These are phyloP conservation scores for Entomobrya proxima DNA, from an alignment of 2,888 invertebrate species.

Conservation along the genomic window DNA sequence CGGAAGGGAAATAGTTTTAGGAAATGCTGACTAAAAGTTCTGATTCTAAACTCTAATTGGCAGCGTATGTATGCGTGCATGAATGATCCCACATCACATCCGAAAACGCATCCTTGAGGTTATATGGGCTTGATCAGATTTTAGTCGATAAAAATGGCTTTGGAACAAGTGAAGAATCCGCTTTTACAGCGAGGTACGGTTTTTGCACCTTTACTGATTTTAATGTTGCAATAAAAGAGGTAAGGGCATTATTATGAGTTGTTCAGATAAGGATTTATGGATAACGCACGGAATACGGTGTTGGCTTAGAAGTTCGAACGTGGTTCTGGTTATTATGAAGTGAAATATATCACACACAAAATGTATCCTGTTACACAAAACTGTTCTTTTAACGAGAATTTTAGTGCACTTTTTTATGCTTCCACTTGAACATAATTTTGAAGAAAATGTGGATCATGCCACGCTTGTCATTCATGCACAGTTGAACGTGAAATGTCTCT, in stretches of 20 bases:
- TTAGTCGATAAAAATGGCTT: constrained; percentile 2
- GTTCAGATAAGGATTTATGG: neutral
- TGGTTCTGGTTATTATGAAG: too few species aligned
- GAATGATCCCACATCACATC: too few species aligned
- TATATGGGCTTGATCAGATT: too few species aligned
- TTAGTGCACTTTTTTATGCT: neutral
- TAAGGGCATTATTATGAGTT: neutral
- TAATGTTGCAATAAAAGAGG: neutral
- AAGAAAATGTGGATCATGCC: neutral
- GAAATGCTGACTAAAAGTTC: too few species aligned
- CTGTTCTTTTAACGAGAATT: neutral
- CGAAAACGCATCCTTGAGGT: too few species aligned
- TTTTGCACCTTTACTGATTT: constrained; percentile 28
- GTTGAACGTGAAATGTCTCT: constrained; percentile 26
- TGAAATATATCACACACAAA: too few species aligned
- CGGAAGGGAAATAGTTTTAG: neutral
- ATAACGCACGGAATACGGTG: neutral
- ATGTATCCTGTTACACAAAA: too few species aligned
- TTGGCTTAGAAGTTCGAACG: too few species aligned
- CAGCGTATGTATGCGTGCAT: neutral
- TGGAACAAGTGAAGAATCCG: neutral
- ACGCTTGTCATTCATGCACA: constrained; percentile 17
- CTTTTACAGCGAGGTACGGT: constrained; percentile 32
- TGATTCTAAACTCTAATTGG: too few species aligned
- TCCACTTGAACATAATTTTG: neutral